A percentile compares a stretch with the other conserved stretches of the same genome.
phyloP scores from a whole-genome alignment of 2,113 vertebrate species.

The Chauna torquata region DNA sequence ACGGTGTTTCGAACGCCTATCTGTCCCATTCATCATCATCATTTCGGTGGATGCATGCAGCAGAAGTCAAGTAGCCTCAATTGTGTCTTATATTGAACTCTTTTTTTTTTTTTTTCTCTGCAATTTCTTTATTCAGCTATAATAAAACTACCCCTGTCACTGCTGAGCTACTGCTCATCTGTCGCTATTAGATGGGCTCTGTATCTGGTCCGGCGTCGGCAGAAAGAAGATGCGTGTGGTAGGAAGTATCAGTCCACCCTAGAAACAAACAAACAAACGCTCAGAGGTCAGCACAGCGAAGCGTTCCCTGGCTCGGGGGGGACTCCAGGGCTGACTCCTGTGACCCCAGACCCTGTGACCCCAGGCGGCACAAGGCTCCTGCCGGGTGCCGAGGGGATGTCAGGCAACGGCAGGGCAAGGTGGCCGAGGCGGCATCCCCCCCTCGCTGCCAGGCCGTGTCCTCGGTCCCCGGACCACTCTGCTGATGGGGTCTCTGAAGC shows the following conservation, averaged over 20 bases:
- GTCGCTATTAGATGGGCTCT: not conserved
- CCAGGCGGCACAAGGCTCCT: rapidly evolving
- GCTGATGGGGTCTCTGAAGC: not conserved
- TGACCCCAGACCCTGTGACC: too few relatives aligned
- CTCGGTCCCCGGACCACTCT: not conserved
- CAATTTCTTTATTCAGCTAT: not conserved
- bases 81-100: not conserved
- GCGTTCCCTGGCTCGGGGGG: too few relatives aligned
- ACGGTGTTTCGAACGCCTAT: not conserved
- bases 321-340: not conserved
- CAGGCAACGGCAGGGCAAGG: rapidly evolving
- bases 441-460: rapidly evolving
- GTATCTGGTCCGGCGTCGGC: not conserved
- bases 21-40: slow-evolving; percentile 7
- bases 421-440: too few relatives aligned
- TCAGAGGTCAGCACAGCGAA: not conserved
- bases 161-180: slow-evolving; percentile 32
- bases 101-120: slow-evolving; percentile 23
- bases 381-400: rapidly evolving
- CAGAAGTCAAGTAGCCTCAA: slow-evolving; percentile 39
- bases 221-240: not conserved
- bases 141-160: slow-evolving; percentile 32
- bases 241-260: not conserved
- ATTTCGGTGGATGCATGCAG: not conserved
- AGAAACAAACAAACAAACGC: not conserved